Conservation (phyloP, 2,888 invertebrate species). For the Buathra laborator region DNA sequence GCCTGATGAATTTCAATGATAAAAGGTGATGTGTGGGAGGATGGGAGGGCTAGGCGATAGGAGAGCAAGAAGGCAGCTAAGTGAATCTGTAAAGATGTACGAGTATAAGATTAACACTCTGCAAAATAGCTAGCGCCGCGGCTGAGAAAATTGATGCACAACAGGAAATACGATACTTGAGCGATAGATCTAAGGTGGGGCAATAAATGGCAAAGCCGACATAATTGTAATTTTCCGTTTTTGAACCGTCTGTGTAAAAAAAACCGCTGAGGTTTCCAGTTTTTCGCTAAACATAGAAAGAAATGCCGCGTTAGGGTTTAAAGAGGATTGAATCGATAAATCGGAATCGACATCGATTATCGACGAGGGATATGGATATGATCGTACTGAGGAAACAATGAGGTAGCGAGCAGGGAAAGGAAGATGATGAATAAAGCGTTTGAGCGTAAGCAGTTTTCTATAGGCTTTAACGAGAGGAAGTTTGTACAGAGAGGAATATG, state of each 20-base stretch:
- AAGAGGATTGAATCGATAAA: background rate
- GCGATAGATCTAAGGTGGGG: background rate
- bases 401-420: background rate
- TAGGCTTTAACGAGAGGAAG: background rate
- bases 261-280: background rate
- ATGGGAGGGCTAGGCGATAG: too few species aligned
- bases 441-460: background rate
- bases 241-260: slow-evolving; percentile 26
- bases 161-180: background rate
- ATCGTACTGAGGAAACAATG: background rate
- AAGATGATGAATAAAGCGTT: background rate
- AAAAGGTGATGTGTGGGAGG: too few species aligned
- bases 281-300: background rate
- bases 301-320: background rate
- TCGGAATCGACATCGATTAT: background rate
- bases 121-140: too few species aligned
- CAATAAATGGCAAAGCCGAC: slow-evolving; percentile 7
- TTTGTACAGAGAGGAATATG: background rate
- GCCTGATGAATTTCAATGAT: too few species aligned
- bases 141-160: background rate
- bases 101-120: too few species aligned
- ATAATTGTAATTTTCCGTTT: background rate
- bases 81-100: too few species aligned
- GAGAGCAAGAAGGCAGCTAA: too few species aligned
- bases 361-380: background rate